Evolutionary conservation across 1,140 invertebrate genomes (phyloP), one percentile per base, ranked within the genome.

Genomic region (Asobara japonica): DNA sequence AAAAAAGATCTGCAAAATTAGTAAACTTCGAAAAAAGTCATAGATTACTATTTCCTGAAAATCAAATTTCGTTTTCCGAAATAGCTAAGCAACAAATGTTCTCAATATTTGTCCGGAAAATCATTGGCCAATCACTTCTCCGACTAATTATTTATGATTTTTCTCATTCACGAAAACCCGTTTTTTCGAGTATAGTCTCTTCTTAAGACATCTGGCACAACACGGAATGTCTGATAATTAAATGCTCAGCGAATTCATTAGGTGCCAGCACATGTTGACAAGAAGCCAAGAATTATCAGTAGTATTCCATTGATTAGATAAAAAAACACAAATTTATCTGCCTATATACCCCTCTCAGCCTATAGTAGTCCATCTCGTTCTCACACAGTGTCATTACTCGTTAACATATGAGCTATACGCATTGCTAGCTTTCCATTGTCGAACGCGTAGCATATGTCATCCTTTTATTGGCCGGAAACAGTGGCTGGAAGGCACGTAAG

Each of bases 391-490:
- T 56, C 41, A 18, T 45, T 4, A 16, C n/a, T 10, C 51, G 51
- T 56, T 56, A 25, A 18, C 51, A 56, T 56, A 56, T 13, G 51
- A 56, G 22, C 22, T 18, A 27, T 18, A 8, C 8, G 18, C 18
- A 56, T 56, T 22, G 22, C 8, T 11, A 10, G 20, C 20, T 5
- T 56, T 56, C 51, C 51, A 56, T 56, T 56, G 22, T 56, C 51
- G 41, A 56, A 27, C 11, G 22, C n/a, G 16, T 25, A 51, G 45
- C 20, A 13, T 16, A 51, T 16, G 20, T 51, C n/a, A 56, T 56
- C 51, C n/a, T 66, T 66, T 72, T 38, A 66, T 72, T 72, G 62
- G 64, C 62, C 70, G 70, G 70, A 72, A 72, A 31, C 20, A 60
- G 67, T 29, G 67, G 18, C 51, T 60, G 31, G 60, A 31, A 69